phyloP scores from a whole-genome alignment of 2,113 vertebrate species.

The Herpetotheres cachinnans region DNA sequence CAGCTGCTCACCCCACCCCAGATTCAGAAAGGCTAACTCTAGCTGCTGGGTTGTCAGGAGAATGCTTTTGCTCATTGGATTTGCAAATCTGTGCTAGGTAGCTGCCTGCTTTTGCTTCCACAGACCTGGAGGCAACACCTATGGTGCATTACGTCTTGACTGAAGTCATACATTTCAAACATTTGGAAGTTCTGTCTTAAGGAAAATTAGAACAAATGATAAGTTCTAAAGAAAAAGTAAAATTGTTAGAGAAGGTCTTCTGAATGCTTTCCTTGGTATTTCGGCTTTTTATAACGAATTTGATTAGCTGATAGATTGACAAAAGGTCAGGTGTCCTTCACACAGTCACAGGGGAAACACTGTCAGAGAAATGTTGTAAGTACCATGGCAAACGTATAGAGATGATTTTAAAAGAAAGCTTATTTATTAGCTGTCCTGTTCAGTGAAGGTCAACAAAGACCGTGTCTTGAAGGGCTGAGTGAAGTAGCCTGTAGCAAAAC shows the following conservation, averaged over 20 bases:
- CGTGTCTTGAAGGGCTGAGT: neutral
- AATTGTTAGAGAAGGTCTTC: neutral
- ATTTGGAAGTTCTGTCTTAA: neutral
- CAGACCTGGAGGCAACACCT: neutral
- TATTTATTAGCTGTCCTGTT: neutral
- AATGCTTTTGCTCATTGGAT: neutral
- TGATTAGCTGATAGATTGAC: neutral
- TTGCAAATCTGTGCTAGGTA: neutral
- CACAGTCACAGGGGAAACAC: neutral
- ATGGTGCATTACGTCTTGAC: fast-evolving
- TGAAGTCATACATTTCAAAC: fast-evolving
- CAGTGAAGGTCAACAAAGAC: neutral
- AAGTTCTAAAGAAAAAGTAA: neutral
- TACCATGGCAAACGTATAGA: neutral
- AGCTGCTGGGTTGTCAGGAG: neutral
- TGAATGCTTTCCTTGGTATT: neutral
- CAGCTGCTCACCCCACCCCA: neutral
- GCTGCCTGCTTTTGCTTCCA: neutral
- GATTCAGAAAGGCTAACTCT: neutral
- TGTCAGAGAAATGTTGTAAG: neutral
- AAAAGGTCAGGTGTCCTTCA: neutral
- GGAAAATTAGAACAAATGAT: neutral
- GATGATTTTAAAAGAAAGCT: neutral
- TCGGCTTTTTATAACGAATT: neutral
- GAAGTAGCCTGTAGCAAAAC: neutral